phyloP scores from a whole-genome alignment of 2,888 invertebrate genomes.

The Oxystoma pomonae region DNA sequence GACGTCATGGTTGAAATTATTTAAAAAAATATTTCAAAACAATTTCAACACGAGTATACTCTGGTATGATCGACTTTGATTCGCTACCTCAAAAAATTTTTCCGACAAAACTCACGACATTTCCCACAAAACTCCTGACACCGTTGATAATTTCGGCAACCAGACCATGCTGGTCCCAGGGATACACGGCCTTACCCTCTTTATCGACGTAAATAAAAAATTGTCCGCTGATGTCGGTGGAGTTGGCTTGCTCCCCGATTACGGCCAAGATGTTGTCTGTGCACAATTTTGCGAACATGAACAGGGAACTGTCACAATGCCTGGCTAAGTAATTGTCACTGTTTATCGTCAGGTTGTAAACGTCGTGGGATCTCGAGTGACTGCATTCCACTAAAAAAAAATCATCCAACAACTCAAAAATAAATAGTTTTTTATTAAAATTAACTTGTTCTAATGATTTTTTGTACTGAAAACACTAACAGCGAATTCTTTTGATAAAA shows the following conservation, averaged over 20 bases:
- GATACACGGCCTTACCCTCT: background rate
- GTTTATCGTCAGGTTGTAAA: conserved; percentile 27
- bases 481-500: too few relatives aligned
- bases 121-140: too few relatives aligned
- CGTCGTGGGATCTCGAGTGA: conserved; percentile 26
- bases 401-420: too few relatives aligned
- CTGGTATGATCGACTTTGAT: too few relatives aligned
- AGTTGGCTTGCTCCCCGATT: background rate
- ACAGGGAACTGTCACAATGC: conserved; percentile 24
- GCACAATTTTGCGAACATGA: conserved; percentile 24
- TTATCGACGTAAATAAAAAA: background rate
- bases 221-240: background rate
- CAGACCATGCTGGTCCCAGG: background rate
- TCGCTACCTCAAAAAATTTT: too few relatives aligned
- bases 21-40: too few relatives aligned
- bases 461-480: too few relatives aligned
- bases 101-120: too few relatives aligned
- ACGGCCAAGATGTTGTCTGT: conserved; percentile 14
- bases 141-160: background rate
- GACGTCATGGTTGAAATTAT: too few relatives aligned
- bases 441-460: too few relatives aligned
- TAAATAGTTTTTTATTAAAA: too few relatives aligned
- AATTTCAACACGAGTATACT: too few relatives aligned
- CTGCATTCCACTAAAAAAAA: conserved; percentile 31
- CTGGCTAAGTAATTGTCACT: conserved; percentile 24